Conservation (phyloP, 1,140 invertebrate species). For the Lineus longissimus region DNA sequence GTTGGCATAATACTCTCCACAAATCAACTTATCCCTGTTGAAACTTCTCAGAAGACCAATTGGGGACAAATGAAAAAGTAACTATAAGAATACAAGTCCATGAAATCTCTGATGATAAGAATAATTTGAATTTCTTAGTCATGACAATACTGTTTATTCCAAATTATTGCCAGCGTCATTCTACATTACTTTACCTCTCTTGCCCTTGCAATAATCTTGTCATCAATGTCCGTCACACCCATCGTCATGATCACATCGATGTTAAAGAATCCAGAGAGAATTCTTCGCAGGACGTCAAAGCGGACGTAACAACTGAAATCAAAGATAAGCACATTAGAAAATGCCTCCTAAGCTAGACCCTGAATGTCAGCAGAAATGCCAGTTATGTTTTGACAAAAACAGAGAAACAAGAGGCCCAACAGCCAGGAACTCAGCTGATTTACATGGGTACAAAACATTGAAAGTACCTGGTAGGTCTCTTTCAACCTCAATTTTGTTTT, state of each 20-base stretch:
- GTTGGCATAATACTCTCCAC: no score
- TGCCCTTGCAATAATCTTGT: slow-evolving; percentile 83
- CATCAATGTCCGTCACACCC: slow-evolving; percentile 93
- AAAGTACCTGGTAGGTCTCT: no score
- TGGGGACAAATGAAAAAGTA: no score
- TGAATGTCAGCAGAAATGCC: not conserved
- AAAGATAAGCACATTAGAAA: slow-evolving; percentile 13
- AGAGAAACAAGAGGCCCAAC: not conserved
- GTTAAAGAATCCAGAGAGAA: slow-evolving; percentile 73
- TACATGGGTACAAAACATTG: not conserved
- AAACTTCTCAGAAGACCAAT: no score
- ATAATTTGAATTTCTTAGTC: no score
- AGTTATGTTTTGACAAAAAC: no score
- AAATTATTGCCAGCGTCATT: no score
- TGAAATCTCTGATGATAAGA: no score
- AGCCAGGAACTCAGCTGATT: not conserved
- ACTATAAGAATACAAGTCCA: no score
- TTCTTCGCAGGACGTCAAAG: slow-evolving; percentile 80
- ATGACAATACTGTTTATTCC: no score
- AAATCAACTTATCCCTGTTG: no score
- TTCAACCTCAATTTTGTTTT: no score
- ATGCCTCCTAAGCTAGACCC: not conserved
- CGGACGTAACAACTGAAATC: slow-evolving; percentile 73
- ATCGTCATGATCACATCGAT: slow-evolving; percentile 75
- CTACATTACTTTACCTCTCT: slow-evolving; percentile 46